These are phyloP conservation scores for Macroteleia sp. DNA, from an alignment of 2,888 invertebrate species.

Conservation along the genomic window DNA sequence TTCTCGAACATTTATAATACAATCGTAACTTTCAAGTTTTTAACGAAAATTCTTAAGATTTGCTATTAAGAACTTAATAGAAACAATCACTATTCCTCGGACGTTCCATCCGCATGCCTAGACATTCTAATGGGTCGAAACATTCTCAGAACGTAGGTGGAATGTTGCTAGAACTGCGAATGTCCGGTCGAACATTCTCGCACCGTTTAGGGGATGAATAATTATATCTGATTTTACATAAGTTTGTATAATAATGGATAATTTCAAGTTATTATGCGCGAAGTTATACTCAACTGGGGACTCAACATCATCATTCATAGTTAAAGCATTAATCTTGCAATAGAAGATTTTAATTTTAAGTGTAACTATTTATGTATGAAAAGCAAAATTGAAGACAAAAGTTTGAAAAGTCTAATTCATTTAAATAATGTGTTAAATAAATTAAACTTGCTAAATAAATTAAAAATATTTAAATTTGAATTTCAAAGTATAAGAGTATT, in stretches of 20 bases:
- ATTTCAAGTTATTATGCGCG: constrained; percentile 11
- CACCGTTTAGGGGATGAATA: constrained; percentile 18
- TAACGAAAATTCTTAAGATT: constrained; percentile 1
- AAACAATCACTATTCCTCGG: constrained; percentile 23
- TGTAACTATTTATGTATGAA: no score
- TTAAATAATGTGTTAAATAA: no score
- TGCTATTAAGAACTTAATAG: constrained; percentile 17
- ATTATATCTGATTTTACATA: constrained; percentile 31
- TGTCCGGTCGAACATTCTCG: constrained; percentile 37
- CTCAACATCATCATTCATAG: neutral
- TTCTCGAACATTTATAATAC: no score
- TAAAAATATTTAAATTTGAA: no score
- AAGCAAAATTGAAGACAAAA: no score
- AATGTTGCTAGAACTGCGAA: constrained; percentile 34
- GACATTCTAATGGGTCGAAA: constrained; percentile 30
- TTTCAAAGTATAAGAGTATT: no score
- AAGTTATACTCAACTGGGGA: constrained; percentile 5
- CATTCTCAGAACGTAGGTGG: constrained; percentile 34
- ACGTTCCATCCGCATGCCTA: constrained; percentile 27
- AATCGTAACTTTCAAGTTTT: no score
- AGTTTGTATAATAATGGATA: constrained; percentile 22
- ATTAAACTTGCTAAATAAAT: no score
- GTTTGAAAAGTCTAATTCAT: no score
- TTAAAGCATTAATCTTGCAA: neutral
- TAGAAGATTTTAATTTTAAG: constrained; percentile 1